Evolutionary conservation across 1,140 invertebrate genomes (phyloP).

Genomic region (Heliconius hewitsoni): DNA sequence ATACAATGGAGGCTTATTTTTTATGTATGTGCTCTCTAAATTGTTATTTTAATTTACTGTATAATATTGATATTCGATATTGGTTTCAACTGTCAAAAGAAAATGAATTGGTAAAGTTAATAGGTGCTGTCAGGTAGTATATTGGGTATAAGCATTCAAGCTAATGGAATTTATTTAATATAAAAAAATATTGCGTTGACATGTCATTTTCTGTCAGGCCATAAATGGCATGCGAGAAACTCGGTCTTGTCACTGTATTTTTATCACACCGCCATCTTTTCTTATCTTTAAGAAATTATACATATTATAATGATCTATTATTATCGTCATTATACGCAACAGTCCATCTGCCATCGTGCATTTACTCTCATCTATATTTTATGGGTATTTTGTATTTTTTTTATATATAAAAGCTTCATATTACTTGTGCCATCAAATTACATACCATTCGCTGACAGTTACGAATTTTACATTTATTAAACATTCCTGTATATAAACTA

Average conservation of each 20-base stretch:
- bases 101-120: not conserved
- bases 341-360: not conserved
- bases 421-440: not conserved
- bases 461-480: slow-evolving; percentile 7
- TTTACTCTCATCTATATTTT: not conserved
- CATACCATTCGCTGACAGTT: not conserved
- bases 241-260: not conserved
- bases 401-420: not conserved
- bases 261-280: not conserved
- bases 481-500: slow-evolving; percentile 18
- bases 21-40: not conserved
- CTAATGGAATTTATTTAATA: no score
- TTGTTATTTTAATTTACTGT: not conserved
- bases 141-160: not conserved
- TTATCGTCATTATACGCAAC: not conserved
- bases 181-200: no score
- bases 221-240: no score
- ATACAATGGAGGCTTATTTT: not conserved
- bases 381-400: not conserved
- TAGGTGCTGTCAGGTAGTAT: not conserved
- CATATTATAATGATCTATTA: not conserved
- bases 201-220: not conserved
- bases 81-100: not conserved
- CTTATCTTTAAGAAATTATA: not conserved
- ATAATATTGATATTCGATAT: not conserved